Percentiles rank a stretch among this genome's conserved stretches.
Evolutionary conservation across 2,113 vertebrate genomes (phyloP).

Genomic region (Scomber colias): DNA sequence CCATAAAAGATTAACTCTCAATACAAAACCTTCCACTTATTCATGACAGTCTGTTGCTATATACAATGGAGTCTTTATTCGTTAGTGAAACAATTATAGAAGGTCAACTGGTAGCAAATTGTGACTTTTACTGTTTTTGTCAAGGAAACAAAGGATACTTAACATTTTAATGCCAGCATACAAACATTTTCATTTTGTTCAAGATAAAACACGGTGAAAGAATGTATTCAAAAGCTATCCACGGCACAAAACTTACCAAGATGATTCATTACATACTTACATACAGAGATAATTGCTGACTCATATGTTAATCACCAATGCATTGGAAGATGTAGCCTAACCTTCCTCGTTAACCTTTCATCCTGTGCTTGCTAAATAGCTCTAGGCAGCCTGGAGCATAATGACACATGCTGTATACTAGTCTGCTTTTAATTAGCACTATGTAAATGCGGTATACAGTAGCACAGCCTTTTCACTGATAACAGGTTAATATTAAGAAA

Average conservation of each 20-base stretch:
- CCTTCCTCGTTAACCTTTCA: conserved; percentile 49
- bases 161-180: background rate
- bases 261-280: conserved; percentile 27
- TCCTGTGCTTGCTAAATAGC: background rate
- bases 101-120: conserved; percentile 1
- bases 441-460: background rate
- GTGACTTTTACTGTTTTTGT: conserved; percentile 17
- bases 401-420: background rate
- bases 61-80: conserved; percentile 2
- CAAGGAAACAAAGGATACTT: conserved; percentile 2
- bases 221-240: conserved; percentile 15
- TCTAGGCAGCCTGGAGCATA: background rate
- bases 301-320: conserved; percentile 35
- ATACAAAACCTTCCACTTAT: background rate
- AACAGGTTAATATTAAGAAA: background rate
- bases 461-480: background rate
- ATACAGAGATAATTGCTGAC: conserved; percentile 32
- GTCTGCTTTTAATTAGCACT: conserved; percentile 8
- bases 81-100: background rate
- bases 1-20: background rate
- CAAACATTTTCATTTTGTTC: background rate
- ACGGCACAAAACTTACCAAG: background rate
- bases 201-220: background rate
- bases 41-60: background rate
- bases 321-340: background rate